These are phyloP conservation scores for Chloroclysta siterata DNA, from an alignment of 2,888 invertebrate species.

Conservation along the genomic window DNA sequence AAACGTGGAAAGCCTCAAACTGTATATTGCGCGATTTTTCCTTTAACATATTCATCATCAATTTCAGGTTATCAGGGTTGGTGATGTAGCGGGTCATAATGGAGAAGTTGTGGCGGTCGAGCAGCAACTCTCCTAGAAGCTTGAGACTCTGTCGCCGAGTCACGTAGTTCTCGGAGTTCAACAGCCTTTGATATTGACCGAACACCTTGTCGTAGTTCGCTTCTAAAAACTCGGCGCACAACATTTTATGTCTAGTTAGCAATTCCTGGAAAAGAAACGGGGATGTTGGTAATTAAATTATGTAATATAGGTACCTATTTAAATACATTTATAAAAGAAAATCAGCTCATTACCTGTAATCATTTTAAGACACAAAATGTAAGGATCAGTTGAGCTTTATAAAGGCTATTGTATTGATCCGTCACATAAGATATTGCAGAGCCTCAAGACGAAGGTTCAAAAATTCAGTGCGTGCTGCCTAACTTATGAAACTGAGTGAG, in stretches of 20 bases:
- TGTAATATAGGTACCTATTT: no score
- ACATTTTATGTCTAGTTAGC: constrained; percentile 96
- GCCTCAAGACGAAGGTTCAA: no score
- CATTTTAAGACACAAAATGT: no score
- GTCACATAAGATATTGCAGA: no score
- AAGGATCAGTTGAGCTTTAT: no score
- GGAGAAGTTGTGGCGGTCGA: constrained; percentile 99
- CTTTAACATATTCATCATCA: constrained; percentile 99
- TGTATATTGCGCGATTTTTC: constrained; percentile 99
- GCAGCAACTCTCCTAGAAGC: constrained; percentile 96
- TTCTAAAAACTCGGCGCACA: constrained; percentile 99
- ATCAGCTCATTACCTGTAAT: no score
- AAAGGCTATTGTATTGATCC: no score
- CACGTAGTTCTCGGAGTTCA: constrained; percentile 99
- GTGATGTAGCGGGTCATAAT: constrained; percentile 99
- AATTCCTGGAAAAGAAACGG: constrained; percentile 88
- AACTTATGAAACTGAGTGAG: no score
- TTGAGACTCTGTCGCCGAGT: constrained; percentile 99
- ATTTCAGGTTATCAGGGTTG: constrained; percentile 99
- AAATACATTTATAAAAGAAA: no score
- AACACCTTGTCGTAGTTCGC: constrained; percentile 99
- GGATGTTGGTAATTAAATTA: neutral
- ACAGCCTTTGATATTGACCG: constrained; percentile 96
- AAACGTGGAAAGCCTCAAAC: constrained; percentile 99
- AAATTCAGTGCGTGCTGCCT: no score